Evolutionary conservation across 2,797 vertebrate genomes (phyloP), one percentile per base, ranked within the genome.

Genomic region (Vultur gryphus): DNA sequence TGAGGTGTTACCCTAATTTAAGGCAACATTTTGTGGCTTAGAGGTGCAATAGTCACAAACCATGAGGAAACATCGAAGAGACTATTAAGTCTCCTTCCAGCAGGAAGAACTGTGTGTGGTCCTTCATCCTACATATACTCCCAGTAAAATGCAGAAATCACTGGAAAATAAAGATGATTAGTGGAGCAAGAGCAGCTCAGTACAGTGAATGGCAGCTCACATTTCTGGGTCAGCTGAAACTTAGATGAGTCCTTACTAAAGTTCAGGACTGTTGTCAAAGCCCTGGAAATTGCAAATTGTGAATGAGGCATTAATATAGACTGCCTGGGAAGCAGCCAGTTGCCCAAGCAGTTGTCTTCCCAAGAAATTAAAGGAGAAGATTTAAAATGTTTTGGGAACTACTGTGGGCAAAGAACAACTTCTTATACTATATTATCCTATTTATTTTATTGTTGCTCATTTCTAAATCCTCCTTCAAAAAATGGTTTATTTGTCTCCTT

Each of bases 91-190:
- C 67, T 94, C 35, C 46, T 86, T 55, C 52, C 82, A 84, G 51
- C 35, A 95, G 90, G 90, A 95, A 90, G 59, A 72, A 39, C 62
- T 73, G 88, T 90, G 93, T 92, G 93, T 96, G 95, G 93, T 93
- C 92, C 71, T 90, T 93, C 84, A 59, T 82, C 48, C 28, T 85
- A 73, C 21, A 64, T 37, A 11, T 15, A 69, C 28, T 48, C 46
- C 33, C 37, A 76, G 73, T 62, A 85, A 94, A 83, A 87, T 52
- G 5, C 16, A 94, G 39, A 92, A 92, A 80, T 89, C 23, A 37
- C 35, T 66, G 66, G 59, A 90, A 93, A 93, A 87, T 82, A 76
- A 70, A 79, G 69, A 64, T 43, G 49, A 94, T 84, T 89, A 76
- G 58, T 55, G 44, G 33, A 85, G 44, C 44, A 94, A 90, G 25